Base-by-base conservation (phyloP, 2,797 vertebrate genomes). In the Hafferia zeledoni region DNA sequence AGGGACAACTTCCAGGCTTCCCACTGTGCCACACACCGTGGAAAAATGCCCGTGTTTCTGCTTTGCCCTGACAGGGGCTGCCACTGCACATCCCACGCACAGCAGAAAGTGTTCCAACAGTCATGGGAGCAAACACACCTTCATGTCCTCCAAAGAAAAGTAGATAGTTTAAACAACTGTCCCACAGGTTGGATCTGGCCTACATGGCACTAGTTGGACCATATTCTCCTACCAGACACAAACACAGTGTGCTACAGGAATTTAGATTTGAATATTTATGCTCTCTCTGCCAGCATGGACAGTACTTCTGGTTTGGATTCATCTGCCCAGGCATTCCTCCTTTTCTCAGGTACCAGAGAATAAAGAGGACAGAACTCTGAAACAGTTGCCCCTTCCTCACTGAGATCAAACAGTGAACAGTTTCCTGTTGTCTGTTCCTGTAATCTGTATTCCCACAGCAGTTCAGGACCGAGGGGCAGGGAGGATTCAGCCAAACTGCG, bases 21-120 rank as follows among this genome's bases (percentile, higher is more conserved):
- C 31, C 18, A 69, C 25, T 24, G 31, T 47, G 59, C 43, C 47
- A 85, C 68, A 77, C 5, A 16, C 20, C 70, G n/a, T 24, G 49
- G 60, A 63, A 85, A 81, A 70, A 39, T 8, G 18, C 18, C 52
- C 87, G 67, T 43, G 12, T 15, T 68, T 50, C 67, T 65, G 22
- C 61, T 92, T 20, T 69, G 35, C 67, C 68, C 33, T 3, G 6
- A 2, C 43, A 17, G 0, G 9, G 50, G 35, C 77, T 76, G 67
- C 25, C 31, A n/a, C 3, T 5, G 27, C 67, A 56, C 4, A 1
- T 24, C 55, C 27, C 33, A 33, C 0, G 0, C 24, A 49, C 47
- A 41, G 70, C 0, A 70, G 9, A 30, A 70, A 77, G 44, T 3
- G 11, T 55, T 77, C 52, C 56, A 52, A 6, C 20, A 39, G 3